Conservation (phyloP, 2,797 vertebrate genomes). For the Simalia tracyae region DNA sequence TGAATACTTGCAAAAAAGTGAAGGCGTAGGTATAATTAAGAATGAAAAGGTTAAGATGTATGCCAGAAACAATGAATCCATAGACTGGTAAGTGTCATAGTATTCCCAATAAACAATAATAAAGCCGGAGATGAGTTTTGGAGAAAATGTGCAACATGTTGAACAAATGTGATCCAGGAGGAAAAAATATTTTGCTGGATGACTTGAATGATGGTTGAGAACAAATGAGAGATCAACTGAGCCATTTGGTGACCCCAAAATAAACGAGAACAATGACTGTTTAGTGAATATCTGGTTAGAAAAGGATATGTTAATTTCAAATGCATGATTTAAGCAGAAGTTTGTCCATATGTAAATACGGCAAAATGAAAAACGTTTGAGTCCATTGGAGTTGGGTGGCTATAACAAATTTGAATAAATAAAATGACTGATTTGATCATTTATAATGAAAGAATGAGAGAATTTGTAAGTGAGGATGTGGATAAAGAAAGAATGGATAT, state of each 20-base stretch:
- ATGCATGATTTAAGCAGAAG: not conserved
- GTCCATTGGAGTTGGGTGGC: not conserved
- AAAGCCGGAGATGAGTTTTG: not conserved
- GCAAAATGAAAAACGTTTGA: not conserved
- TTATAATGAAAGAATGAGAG: not conserved
- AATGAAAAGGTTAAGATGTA: not conserved
- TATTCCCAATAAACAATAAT: not conserved
- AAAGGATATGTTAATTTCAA: not conserved
- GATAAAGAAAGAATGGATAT: not conserved
- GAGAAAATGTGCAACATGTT: not conserved
- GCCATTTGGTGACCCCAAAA: not conserved
- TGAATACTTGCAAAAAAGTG: not conserved
- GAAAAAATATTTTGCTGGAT: not conserved
- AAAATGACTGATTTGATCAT: not conserved
- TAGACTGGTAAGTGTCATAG: not conserved
- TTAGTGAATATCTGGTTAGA: not conserved
- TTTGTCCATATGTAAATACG: not conserved
- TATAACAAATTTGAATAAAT: not conserved
- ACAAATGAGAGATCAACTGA: not conserved
- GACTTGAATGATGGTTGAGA: not conserved
- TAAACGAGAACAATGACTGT: not conserved
- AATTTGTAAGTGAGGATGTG: not conserved
- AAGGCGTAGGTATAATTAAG: not conserved
- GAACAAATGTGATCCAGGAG: not conserved
- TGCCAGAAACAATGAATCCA: not conserved